These are phyloP conservation scores for Climacteris rufus DNA, from an alignment of 2,113 vertebrate species.

Conservation along the genomic window DNA sequence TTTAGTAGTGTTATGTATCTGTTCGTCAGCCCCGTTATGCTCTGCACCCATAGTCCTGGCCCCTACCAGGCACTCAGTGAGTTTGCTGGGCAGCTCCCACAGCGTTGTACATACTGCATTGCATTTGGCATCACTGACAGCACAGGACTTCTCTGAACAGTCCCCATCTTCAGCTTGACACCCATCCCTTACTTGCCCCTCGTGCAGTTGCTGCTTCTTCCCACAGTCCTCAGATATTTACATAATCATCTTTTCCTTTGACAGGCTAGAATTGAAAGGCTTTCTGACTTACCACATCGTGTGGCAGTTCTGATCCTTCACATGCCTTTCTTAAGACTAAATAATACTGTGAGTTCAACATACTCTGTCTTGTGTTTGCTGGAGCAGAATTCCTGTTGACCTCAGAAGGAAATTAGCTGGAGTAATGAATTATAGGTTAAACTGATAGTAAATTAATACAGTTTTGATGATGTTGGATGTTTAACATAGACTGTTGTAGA, in stretches of 20 bases:
- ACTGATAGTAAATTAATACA: neutral
- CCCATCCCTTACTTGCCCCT: neutral
- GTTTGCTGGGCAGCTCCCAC: neutral
- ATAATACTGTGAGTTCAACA: neutral
- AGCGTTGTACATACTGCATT: neutral
- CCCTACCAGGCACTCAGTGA: neutral
- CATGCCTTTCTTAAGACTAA: neutral
- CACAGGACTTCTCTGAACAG: neutral
- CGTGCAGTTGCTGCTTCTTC: neutral
- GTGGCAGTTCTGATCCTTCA: neutral
- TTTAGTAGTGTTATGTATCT: neutral
- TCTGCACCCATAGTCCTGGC: neutral
- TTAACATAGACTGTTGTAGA: neutral
- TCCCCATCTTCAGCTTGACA: neutral
- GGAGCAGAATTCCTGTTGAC: neutral
- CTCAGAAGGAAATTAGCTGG: neutral
- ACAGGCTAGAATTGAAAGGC: neutral
- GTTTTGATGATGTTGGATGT: neutral
- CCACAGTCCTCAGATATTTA: neutral
- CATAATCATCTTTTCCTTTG: neutral
- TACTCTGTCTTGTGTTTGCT: neutral
- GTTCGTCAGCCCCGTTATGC: neutral
- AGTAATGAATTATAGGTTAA: neutral
- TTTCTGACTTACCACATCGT: accelerated
- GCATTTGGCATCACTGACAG: neutral